Percentiles rank a stretch among this genome's conserved stretches.
These are phyloP conservation scores for Caenorhabditis sp. DNA, from an alignment of 2,888 invertebrate species.

Conservation along the genomic window DNA sequence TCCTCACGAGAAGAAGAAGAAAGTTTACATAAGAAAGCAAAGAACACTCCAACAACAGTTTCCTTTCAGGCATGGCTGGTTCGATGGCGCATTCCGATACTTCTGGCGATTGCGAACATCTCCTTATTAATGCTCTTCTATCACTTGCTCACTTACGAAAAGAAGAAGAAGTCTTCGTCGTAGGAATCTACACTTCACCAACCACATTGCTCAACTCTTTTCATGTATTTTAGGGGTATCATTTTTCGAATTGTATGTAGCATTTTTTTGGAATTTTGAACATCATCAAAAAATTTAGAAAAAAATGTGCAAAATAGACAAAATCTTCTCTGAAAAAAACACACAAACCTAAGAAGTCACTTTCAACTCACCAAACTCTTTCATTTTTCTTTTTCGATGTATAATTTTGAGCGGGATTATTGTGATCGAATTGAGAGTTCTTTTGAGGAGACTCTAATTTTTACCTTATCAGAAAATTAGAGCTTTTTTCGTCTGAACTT, in stretches of 20 bases:
- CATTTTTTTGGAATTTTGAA: constrained; percentile 3
- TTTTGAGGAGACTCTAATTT: background rate
- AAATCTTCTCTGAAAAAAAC: constrained; percentile 18
- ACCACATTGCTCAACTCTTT: constrained; percentile 46
- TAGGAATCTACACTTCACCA: constrained; percentile 34
- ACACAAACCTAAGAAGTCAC: constrained; percentile 24
- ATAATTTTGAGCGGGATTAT: constrained; percentile 47
- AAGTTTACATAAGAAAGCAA: background rate
- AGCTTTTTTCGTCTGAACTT: constrained; percentile 8
- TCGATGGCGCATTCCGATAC: constrained; percentile 80
- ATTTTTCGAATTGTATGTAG: constrained; percentile 1
- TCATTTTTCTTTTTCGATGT: constrained; percentile 33
- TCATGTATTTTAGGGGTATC: constrained; percentile 44
- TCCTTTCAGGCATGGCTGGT: constrained; percentile 78
- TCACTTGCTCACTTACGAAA: constrained; percentile 81
- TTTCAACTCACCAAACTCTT: constrained; percentile 29
- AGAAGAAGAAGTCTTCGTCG: constrained; percentile 66
- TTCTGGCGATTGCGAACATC: constrained; percentile 80
- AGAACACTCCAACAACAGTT: background rate
- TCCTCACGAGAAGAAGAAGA: background rate
- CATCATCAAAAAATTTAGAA: constrained; percentile 6
- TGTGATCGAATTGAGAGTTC: constrained; percentile 16
- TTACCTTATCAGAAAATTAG: background rate
- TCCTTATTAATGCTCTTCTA: constrained; percentile 81
- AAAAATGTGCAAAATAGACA: background rate